Evolutionary conservation across 2,797 vertebrate species (phyloP).

Genomic region (Gallinago stenura): DNA sequence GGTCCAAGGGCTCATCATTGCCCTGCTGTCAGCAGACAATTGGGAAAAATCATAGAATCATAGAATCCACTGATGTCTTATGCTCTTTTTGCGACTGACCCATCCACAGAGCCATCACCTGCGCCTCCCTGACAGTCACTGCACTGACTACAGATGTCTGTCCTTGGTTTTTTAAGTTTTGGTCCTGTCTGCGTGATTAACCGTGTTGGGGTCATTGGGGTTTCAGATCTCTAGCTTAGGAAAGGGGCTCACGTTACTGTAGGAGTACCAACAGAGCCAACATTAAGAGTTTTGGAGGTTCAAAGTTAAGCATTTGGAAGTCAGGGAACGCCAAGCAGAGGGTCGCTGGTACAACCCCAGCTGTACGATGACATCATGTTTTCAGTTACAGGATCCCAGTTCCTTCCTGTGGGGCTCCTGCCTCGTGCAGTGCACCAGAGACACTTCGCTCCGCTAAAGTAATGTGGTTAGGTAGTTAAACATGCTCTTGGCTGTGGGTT

Average conservation of each 20-base stretch:
- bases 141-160: not conserved
- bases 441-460: not conserved
- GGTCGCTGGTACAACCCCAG: not conserved
- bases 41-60: not conserved
- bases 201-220: not conserved
- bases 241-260: not conserved
- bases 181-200: not conserved
- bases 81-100: not conserved
- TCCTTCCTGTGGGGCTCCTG: not conserved
- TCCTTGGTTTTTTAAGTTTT: not conserved
- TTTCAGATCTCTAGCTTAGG: not conserved
- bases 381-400: not conserved
- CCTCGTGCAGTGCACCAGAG: not conserved
- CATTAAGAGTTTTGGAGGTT: not conserved
- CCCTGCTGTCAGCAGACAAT: not conserved
- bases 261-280: too few species aligned
- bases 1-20: not conserved
- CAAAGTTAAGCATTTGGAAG: not conserved
- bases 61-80: not conserved
- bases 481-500: not conserved
- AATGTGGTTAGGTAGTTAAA: not conserved
- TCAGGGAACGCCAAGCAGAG: not conserved
- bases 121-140: not conserved
- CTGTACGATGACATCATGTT: fast-evolving
- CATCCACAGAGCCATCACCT: not conserved